Percentiles rank a stretch among this genome's conserved stretches.
Conservation (phyloP, 2,888 invertebrate species). For the Frankliniella intonsa region DNA sequence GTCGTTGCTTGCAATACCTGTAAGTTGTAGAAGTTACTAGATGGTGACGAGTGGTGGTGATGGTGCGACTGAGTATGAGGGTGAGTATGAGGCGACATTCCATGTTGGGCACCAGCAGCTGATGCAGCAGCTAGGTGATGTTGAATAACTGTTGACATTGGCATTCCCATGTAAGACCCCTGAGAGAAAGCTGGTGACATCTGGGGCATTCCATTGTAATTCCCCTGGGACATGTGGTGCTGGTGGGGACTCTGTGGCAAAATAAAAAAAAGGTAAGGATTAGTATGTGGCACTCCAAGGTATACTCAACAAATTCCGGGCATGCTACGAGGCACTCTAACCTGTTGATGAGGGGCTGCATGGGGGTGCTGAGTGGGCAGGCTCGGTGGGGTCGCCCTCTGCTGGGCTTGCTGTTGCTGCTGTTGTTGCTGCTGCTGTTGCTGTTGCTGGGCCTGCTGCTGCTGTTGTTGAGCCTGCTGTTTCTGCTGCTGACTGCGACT, state of each 20-base stretch:
- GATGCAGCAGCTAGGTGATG: slow-evolving; percentile 45
- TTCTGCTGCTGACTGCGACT: slow-evolving; percentile 37
- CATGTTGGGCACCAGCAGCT: background rate
- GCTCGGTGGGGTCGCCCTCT: slow-evolving; percentile 46
- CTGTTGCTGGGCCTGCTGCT: background rate
- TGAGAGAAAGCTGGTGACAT: slow-evolving; percentile 33
- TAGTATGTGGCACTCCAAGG: background rate
- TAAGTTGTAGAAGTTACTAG: background rate
- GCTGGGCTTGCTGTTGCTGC: slow-evolving; percentile 39
- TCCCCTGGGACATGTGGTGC: slow-evolving; percentile 46
- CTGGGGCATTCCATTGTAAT: slow-evolving; percentile 52
- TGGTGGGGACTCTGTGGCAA: slow-evolving; percentile 34
- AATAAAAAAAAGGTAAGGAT: background rate
- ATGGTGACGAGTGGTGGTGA: slow-evolving; percentile 52
- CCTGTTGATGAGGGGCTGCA: slow-evolving; percentile 36
- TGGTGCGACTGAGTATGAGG: slow-evolving; percentile 33
- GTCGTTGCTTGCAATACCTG: background rate
- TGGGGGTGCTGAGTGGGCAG: slow-evolving; percentile 42
- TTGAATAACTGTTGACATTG: slow-evolving; percentile 64
- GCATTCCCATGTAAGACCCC: slow-evolving; percentile 59
- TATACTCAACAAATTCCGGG: background rate
- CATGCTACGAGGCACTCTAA: background rate
- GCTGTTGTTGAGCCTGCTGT: background rate
- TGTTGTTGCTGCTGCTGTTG: slow-evolving; percentile 14
- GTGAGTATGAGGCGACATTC: slow-evolving; percentile 26